Conservation (phyloP, 2,888 invertebrate species). For the Entomobrya proxima region DNA sequence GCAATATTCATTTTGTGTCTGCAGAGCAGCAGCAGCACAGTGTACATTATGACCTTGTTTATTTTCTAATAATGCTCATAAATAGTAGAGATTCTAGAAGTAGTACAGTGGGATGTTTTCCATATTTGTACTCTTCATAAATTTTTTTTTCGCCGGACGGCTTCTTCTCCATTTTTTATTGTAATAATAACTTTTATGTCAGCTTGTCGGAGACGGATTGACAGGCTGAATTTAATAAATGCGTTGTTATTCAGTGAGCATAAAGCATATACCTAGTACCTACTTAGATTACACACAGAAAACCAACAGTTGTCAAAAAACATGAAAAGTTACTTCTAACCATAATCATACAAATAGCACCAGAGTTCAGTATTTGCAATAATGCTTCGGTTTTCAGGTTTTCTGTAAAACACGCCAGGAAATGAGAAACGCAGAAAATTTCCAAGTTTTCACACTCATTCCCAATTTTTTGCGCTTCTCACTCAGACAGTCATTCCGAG, state of each 20-base stretch:
- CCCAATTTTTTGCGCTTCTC: conserved; percentile 36
- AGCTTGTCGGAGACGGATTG: background rate
- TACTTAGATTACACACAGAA: background rate
- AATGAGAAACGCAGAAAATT: background rate
- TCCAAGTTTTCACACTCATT: conserved; percentile 10
- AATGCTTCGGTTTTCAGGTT: background rate
- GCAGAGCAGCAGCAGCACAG: no score
- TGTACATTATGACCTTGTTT: background rate
- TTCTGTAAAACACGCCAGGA: background rate
- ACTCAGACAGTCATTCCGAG: background rate
- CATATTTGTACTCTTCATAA: background rate
- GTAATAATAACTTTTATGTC: conserved; percentile 7
- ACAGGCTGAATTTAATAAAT: conserved; percentile 14
- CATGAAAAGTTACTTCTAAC: no score
- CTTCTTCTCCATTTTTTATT: background rate
- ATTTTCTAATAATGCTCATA: no score
- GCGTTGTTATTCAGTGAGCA: background rate
- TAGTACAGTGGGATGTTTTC: background rate
- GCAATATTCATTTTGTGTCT: conserved; percentile 17
- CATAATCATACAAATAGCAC: no score
- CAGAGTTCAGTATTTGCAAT: background rate
- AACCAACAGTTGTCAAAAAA: conserved; percentile 4
- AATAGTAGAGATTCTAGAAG: no score
- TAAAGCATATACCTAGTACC: background rate
- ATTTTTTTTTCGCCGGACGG: no score